Evolutionary conservation across 1,140 invertebrate genomes (phyloP).

Genomic region (Capitella teleta): DNA sequence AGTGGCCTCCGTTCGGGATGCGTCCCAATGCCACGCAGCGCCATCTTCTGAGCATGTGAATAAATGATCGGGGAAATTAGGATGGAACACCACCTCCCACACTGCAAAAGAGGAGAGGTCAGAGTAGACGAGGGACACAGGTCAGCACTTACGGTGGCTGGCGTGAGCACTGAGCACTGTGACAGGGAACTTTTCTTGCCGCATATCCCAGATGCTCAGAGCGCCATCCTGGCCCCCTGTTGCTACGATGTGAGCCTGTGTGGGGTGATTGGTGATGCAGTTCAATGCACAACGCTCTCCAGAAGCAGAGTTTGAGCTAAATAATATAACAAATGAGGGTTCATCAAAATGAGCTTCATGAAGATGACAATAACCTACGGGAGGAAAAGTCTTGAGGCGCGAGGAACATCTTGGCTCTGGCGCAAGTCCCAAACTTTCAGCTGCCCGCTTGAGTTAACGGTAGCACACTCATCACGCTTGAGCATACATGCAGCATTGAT

Average conservation of each 20-base stretch:
- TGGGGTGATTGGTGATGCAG: constrained; percentile 67
- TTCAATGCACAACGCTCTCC: constrained; percentile 49
- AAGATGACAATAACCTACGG: constrained; percentile 26
- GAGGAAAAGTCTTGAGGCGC: constrained; percentile 29
- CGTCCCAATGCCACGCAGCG: constrained; percentile 76
- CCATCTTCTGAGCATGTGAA: constrained; percentile 68
- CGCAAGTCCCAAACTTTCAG: constrained; percentile 78
- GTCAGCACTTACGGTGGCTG: constrained; percentile 45
- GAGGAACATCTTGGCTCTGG: constrained; percentile 37
- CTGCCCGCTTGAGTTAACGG: constrained; percentile 70
- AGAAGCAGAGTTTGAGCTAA: constrained; percentile 15
- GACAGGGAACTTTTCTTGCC: constrained; percentile 66
- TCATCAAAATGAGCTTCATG: constrained; percentile 10
- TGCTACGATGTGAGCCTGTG: constrained; percentile 68
- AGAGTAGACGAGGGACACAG: neutral
- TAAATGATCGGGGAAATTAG: constrained; percentile 65
- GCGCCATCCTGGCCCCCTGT: constrained; percentile 30
- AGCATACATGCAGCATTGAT: constrained; percentile 63
- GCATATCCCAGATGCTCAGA: constrained; percentile 44
- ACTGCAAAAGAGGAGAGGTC: constrained; percentile 38
- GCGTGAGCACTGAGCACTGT: constrained; percentile 67
- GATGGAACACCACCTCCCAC: constrained; percentile 72
- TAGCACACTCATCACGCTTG: constrained; percentile 63
- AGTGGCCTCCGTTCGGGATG: neutral
- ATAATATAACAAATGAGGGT: neutral